These are phyloP conservation scores for Antedon bifida DNA, from an alignment of 35 echinoderm and acorn worm genomes.

Conservation along the genomic window DNA sequence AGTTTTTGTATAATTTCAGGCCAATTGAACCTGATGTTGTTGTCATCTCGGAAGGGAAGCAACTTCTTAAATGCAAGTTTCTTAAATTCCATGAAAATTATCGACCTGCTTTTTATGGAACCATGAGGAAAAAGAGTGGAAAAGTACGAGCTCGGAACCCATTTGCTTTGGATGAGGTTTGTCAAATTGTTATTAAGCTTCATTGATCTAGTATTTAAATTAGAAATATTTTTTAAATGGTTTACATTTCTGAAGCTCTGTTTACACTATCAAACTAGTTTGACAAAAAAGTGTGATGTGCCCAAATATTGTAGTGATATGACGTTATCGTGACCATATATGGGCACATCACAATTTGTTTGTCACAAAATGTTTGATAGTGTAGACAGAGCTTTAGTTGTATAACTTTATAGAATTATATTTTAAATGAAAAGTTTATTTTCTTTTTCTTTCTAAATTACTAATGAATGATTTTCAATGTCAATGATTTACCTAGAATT, in stretches of 20 bases:
- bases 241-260: not conserved
- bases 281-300: no score
- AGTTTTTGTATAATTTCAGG: conserved; percentile 20
- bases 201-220: not conserved
- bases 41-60: not conserved
- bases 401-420: not conserved
- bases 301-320: no score
- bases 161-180: conserved; percentile 69
- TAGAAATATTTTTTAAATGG: not conserved
- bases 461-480: no score
- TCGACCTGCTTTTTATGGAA: conserved; percentile 81
- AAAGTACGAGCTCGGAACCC: conserved; percentile 44
- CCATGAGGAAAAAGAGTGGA: conserved; percentile 36
- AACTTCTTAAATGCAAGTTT: conserved; percentile 52
- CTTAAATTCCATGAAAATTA: conserved; percentile 93
- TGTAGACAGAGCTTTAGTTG: no score
- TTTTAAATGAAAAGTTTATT: not conserved
- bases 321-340: no score
- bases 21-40: conserved; percentile 13
- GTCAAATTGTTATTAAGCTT: not conserved
- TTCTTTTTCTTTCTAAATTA: not conserved
- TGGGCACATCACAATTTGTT: no score
- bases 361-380: no score
- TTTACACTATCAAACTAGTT: no score
- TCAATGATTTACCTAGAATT: no score